phyloP scores from a whole-genome alignment of 2,797 vertebrate genomes.

The Chanos chanos region DNA sequence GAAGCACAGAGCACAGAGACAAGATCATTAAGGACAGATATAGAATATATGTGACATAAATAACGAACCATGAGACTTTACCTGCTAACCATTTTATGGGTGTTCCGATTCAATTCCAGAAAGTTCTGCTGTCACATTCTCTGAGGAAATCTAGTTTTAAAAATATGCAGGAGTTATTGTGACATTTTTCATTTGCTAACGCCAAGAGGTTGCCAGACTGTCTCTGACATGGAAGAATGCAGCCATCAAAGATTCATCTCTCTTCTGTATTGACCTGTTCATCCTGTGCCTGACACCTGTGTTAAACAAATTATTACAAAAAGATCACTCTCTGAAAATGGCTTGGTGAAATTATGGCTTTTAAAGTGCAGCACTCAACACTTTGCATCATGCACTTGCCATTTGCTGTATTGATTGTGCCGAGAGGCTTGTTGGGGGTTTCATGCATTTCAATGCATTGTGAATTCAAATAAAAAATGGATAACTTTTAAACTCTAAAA shows the following conservation, averaged over 20 bases:
- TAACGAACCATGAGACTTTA: not conserved
- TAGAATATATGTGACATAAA: too few relatives aligned
- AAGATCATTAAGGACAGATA: not conserved
- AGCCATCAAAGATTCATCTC: constrained; percentile 33
- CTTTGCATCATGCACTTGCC: constrained; percentile 24
- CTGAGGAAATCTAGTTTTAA: not conserved
- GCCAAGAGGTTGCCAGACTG: constrained; percentile 11
- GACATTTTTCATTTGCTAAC: constrained; percentile 46
- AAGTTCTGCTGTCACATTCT: not conserved
- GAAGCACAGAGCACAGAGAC: not conserved
- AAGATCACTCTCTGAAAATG: constrained; percentile 23
- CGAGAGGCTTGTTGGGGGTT: constrained; percentile 22
- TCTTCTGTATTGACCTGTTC: constrained; percentile 25
- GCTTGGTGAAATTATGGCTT: constrained; percentile 40
- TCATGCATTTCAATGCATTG: constrained; percentile 31
- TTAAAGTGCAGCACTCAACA: constrained; percentile 46
- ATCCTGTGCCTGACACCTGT: constrained; percentile 27
- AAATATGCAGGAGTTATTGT: constrained; percentile 1
- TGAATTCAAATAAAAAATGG: constrained; percentile 24
- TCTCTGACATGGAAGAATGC: constrained; percentile 32
- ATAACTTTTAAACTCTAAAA: too few relatives aligned
- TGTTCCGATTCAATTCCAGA: not conserved
- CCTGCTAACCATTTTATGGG: not conserved
- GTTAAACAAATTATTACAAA: constrained; percentile 49
- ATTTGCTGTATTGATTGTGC: constrained; percentile 36